A percentile compares a stretch with the other conserved stretches of the same genome.
Conservation (phyloP, 2,797 vertebrate genomes). For the Platalea minor region DNA sequence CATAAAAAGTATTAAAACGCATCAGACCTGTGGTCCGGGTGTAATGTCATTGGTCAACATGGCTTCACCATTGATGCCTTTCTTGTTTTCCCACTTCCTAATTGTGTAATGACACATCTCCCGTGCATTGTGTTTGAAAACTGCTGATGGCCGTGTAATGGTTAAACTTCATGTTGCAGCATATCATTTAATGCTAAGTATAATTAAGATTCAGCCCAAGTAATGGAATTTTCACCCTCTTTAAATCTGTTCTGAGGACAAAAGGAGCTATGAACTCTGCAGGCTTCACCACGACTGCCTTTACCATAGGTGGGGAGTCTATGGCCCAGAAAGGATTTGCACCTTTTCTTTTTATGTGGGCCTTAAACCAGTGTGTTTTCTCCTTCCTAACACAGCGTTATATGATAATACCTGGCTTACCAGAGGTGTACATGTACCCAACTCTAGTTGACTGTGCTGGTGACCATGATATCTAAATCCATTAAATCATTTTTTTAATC, state of each 20-base stretch:
- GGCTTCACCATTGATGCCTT: neutral
- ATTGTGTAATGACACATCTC: neutral
- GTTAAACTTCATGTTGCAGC: neutral
- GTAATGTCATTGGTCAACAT: neutral
- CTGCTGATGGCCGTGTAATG: accelerated
- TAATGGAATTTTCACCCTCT: neutral
- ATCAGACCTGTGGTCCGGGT: neutral
- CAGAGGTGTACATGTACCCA: neutral
- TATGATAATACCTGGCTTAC: accelerated
- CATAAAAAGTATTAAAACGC: neutral
- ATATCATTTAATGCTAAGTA: neutral
- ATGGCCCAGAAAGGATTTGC: neutral
- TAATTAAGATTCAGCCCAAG: neutral
- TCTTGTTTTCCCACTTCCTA: neutral
- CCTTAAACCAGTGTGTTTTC: neutral
- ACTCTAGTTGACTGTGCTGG: neutral
- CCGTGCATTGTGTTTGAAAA: neutral
- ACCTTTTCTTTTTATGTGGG: neutral
- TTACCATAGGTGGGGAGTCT: neutral
- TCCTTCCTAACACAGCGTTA: neutral
- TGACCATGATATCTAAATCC: neutral
- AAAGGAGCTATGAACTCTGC: neutral
- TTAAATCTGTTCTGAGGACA: neutral
- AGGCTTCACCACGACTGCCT: neutral
- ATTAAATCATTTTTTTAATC: neutral